Percentiles rank a stretch among this genome's conserved stretches.
Evolutionary conservation across 2,113 vertebrate genomes (phyloP).

Genomic region (Sander lucioperca): DNA sequence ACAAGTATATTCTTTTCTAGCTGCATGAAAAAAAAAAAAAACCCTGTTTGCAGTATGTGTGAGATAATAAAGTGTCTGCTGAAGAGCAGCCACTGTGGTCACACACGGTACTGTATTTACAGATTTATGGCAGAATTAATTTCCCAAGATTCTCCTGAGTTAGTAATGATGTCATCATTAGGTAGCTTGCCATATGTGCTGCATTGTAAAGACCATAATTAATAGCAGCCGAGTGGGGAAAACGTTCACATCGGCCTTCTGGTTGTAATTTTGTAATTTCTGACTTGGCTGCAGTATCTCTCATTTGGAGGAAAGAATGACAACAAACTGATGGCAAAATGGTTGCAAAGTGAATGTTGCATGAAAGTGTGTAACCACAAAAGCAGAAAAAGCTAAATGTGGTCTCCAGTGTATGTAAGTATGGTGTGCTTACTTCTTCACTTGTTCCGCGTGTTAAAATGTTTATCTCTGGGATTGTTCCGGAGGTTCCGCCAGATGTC

Average conservation of each 20-base stretch:
- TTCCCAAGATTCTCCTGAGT: no score
- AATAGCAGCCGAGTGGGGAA: neutral
- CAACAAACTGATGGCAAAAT: neutral
- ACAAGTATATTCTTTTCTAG: neutral
- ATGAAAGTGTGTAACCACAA: neutral
- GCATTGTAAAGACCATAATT: neutral
- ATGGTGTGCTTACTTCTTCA: neutral
- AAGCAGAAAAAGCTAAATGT: neutral
- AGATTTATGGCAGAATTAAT: neutral
- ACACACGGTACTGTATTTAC: no score
- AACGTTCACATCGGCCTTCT: neutral
- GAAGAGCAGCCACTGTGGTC: no score
- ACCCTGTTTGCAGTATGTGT: no score
- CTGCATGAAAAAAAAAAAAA: neutral
- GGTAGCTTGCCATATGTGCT: neutral
- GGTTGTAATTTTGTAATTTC: neutral
- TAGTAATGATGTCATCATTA: neutral
- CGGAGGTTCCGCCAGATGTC: no score
- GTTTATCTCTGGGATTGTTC: no score
- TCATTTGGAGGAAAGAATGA: neutral
- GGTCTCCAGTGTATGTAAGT: neutral
- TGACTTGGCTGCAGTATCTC: neutral
- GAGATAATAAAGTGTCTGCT: no score
- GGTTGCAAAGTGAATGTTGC: neutral
- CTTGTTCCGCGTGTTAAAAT: no score